Evolutionary conservation across 2,888 invertebrate genomes (phyloP).

Genomic region (Tipula confusa): DNA sequence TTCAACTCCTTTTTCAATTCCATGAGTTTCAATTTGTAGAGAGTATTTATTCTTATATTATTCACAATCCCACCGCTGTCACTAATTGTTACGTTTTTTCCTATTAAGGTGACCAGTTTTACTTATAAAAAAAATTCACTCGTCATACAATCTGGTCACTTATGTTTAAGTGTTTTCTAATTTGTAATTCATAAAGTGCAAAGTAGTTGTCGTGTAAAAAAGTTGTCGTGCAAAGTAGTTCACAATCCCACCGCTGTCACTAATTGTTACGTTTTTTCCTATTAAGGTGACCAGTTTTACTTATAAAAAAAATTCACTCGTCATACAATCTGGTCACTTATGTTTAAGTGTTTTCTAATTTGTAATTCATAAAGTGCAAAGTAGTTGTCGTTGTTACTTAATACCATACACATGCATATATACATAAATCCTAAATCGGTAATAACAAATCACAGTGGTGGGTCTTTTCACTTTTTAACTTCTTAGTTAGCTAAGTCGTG

Average conservation of each 20-base stretch:
- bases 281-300: background rate
- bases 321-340: background rate
- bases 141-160: background rate
- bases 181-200: background rate
- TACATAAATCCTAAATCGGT: background rate
- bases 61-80: too few species aligned
- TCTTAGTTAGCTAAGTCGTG: background rate
- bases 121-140: background rate
- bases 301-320: background rate
- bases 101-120: background rate
- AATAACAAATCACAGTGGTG: conserved; percentile 13
- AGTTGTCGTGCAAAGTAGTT: too few species aligned
- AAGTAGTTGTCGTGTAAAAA: too few species aligned
- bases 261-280: too few species aligned
- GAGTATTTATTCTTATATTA: too few species aligned
- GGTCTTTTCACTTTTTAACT: background rate
- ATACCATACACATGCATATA: background rate
- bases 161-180: background rate
- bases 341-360: background rate
- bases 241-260: too few species aligned
- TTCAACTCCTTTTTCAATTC: too few species aligned
- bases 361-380: background rate
- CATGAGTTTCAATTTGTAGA: too few species aligned
- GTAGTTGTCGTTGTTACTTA: conserved; percentile 7
- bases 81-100: too few species aligned